Percentiles rank a stretch among this genome's conserved stretches.
Evolutionary conservation across 2,113 vertebrate species (phyloP).

Genomic region (Xenopus laevis): DNA sequence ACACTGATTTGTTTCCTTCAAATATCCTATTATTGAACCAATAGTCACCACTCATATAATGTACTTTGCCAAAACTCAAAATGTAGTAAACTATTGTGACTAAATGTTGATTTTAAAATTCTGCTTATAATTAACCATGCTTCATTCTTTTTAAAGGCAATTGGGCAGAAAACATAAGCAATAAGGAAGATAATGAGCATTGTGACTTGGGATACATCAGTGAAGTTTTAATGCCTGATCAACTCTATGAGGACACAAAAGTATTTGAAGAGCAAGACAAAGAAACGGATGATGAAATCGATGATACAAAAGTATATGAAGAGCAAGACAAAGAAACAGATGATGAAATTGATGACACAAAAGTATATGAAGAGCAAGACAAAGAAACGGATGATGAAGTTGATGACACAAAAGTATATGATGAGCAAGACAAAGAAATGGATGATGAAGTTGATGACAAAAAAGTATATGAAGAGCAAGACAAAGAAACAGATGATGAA

Average conservation of each 20-base stretch:
- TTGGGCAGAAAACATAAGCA: slow-evolving; percentile 56
- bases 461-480: slow-evolving; percentile 48
- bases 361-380: too few species aligned
- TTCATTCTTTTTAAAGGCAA: slow-evolving; percentile 43
- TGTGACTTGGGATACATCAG: slow-evolving; percentile 85
- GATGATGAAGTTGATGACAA: slow-evolving; percentile 76
- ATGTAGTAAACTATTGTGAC: too few species aligned
- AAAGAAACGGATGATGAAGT: slow-evolving; percentile 62
- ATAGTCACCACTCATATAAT: too few species aligned
- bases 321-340: slow-evolving; percentile 66
- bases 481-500: slow-evolving; percentile 59
- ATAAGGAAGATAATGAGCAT: slow-evolving; percentile 71
- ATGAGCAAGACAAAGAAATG: slow-evolving; percentile 36
- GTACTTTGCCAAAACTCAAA: too few species aligned
- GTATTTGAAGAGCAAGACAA: too few species aligned
- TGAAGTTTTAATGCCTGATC: slow-evolving; percentile 94
- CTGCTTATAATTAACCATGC: too few species aligned
- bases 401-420: slow-evolving; percentile 47
- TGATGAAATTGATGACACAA: too few species aligned
- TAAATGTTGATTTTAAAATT: too few species aligned
- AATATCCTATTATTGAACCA: too few species aligned
- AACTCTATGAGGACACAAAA: slow-evolving; percentile 88
- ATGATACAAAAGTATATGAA: too few species aligned
- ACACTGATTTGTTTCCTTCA: too few species aligned
- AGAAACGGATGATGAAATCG: slow-evolving; percentile 62